phyloP scores from a whole-genome alignment of 1,140 invertebrate species.

The Drosophila nigrodunni region DNA sequence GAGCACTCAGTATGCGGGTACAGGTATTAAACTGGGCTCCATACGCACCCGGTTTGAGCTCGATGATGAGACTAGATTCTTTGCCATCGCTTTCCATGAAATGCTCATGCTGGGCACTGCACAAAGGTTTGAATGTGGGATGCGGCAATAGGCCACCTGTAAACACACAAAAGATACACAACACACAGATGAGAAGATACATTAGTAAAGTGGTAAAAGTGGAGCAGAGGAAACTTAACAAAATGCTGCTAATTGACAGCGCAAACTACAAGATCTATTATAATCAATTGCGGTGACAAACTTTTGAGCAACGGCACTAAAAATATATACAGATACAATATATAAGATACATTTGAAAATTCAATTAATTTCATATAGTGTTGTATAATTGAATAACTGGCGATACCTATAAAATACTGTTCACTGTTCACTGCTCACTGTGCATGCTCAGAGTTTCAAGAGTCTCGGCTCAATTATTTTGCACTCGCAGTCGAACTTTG shows the following conservation, averaged over 20 bases:
- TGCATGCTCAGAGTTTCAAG: slow-evolving; percentile 13
- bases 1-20: slow-evolving; percentile 74
- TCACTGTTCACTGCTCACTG: slow-evolving; percentile 6
- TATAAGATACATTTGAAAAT: slow-evolving; percentile 36
- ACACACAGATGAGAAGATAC: neutral
- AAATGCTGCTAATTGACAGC: slow-evolving; percentile 47
- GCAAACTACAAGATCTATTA: slow-evolving; percentile 1
- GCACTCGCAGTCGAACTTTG: slow-evolving; percentile 77
- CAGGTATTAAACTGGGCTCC: slow-evolving; percentile 62
- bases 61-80: slow-evolving; percentile 82
- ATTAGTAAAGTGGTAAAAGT: neutral
- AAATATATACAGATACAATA: slow-evolving; percentile 5
- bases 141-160: slow-evolving; percentile 73
- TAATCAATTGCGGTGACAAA: neutral
- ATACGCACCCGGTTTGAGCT: slow-evolving; percentile 70
- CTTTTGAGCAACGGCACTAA: neutral
- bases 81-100: slow-evolving; percentile 82
- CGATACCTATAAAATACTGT: slow-evolving; percentile 26
- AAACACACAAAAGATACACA: slow-evolving; percentile 3
- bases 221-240: slow-evolving; percentile 51
- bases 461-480: slow-evolving; percentile 70
- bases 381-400: slow-evolving; percentile 71
- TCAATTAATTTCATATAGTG: slow-evolving; percentile 66
- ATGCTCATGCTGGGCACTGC: slow-evolving; percentile 76
- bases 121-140: slow-evolving; percentile 76